phyloP scores from a whole-genome alignment of 2,113 vertebrate species.

The Artemisiospiza belli region DNA sequence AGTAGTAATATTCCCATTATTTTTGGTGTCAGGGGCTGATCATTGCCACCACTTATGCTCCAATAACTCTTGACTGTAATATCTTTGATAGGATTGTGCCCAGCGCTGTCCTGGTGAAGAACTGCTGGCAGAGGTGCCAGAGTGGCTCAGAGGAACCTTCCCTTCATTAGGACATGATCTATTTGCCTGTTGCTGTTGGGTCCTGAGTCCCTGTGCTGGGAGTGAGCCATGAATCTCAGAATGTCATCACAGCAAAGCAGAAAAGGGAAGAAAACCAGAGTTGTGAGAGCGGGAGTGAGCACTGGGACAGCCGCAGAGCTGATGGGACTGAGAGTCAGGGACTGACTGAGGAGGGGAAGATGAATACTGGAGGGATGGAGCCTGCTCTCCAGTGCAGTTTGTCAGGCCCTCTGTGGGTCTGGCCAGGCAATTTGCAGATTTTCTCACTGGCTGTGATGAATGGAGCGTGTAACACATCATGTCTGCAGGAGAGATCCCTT shows the following conservation, averaged over 20 bases:
- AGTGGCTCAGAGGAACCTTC: background rate
- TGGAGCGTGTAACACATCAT: background rate
- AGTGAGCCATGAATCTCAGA: background rate
- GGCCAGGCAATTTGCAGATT: background rate
- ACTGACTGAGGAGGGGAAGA: background rate
- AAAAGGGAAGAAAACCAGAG: background rate
- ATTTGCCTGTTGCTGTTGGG: background rate
- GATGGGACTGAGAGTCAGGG: background rate
- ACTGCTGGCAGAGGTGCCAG: background rate
- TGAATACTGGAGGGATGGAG: background rate
- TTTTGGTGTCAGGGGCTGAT: background rate
- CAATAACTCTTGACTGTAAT: background rate
- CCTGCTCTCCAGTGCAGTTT: background rate
- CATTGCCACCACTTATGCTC: background rate
- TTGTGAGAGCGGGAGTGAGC: background rate
- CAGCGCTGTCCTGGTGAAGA: background rate
- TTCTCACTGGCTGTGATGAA: background rate
- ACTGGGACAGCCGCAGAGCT: background rate
- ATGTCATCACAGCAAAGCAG: background rate
- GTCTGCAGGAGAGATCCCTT: background rate
- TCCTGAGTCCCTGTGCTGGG: background rate
- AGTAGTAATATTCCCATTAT: slow-evolving; percentile 29
- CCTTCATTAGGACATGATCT: background rate
- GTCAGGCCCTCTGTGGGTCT: background rate
- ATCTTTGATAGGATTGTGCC: background rate